phyloP scores from a whole-genome alignment of 2,113 vertebrate species.

The Chaetorhynchus papuensis region DNA sequence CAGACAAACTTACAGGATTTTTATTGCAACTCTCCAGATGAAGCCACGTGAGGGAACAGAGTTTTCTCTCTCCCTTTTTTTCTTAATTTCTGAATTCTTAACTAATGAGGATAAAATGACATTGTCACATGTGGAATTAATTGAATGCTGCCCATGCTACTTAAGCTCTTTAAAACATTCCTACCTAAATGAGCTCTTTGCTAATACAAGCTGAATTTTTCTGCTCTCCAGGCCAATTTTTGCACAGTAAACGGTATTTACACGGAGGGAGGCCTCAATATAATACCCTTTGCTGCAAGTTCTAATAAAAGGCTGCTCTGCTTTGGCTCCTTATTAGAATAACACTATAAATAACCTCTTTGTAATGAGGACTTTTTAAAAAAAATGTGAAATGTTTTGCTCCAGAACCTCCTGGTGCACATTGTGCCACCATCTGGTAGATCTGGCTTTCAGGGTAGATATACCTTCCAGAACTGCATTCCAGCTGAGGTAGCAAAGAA shows the following conservation, averaged over 20 bases:
- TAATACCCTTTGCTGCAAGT: not conserved
- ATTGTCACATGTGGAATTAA: not conserved
- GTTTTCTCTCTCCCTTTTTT: not conserved
- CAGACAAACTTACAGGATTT: not conserved
- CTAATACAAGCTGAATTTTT: not conserved
- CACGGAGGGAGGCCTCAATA: not conserved
- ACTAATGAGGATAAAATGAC: conserved; percentile 29
- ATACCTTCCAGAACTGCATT: not conserved
- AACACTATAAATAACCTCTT: conserved; percentile 51
- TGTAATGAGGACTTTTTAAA: conserved; percentile 4
- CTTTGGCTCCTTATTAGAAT: conserved; percentile 22
- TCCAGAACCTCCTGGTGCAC: conserved; percentile 5
- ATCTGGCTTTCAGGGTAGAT: not conserved
- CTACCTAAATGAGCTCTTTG: not conserved
- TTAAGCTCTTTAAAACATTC: conserved; percentile 41
- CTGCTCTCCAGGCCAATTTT: not conserved
- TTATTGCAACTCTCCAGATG: not conserved
- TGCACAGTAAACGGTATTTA: conserved; percentile 7
- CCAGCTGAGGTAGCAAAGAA: not conserved
- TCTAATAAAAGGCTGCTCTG: conserved; percentile 57
- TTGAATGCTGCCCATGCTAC: not conserved
- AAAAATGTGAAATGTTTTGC: not conserved
- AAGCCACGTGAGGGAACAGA: not conserved
- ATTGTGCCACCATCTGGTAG: conserved; percentile 43
- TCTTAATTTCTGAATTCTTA: not conserved